Base-by-base conservation (phyloP, 2,797 vertebrate species). In the Betta splendens region DNA sequence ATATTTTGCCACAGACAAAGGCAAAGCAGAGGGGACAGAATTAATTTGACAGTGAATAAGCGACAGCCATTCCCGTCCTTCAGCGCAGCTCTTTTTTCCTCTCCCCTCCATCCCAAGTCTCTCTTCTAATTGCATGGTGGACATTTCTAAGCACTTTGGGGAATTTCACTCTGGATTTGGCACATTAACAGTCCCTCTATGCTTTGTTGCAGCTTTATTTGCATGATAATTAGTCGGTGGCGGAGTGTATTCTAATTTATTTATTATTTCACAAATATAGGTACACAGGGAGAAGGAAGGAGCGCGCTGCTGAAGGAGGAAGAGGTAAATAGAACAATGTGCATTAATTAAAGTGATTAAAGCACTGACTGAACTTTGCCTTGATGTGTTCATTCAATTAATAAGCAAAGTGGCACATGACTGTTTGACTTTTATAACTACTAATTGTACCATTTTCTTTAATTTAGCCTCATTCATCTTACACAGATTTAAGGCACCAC, bases 311-410 rank as follows among this genome's bases (percentile, higher is more conserved):
- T 57, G 72, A 54, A 64, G 72, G 60, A 59, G 63, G 50, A 62
- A 76, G 70, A 65, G 72, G 77, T 59, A 83, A 82, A 71, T 46
- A 70, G 79, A 87, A 85, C 85, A 85, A 84, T 84, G 77, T 84
- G 89, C 85, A 89, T 93, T 93, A 85, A 94, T 94, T 93, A 92
- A 74, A 84, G 85, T 83, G 87, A 93, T 93, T 92, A 93, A 92
- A 92, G 89, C 79, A 81, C 89, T 82, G 73, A 84, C 84, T 86
- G 89, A 87, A 89, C 91, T 90, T 91, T 89, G 87, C 87, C 91
- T 93, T 91, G 91, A 93, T 92, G 89, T 93, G 90, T 94, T 95
- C 93, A 94, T 96, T 94, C 91, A 93, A 93, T 94, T 93, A 95
- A 92, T 86, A 88, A 89, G 86, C 84, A 92, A 89, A 85, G 81